Base-by-base conservation (phyloP, 1,140 invertebrate species). In the Panagrolaimus sp. region DNA sequence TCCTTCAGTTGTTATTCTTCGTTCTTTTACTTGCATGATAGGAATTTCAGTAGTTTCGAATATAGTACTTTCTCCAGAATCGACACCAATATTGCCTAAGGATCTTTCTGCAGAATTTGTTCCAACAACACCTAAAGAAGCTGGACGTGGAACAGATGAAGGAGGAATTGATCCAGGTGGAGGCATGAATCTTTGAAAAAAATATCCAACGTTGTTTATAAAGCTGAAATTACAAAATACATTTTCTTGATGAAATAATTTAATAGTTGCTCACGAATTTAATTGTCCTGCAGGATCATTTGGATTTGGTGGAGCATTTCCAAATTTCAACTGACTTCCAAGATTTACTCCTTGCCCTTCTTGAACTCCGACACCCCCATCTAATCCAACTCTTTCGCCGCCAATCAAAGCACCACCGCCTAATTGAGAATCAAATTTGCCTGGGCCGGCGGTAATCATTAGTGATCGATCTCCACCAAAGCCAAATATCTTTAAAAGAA, bases 161-260 rank as follows among this genome's bases (percentile, higher is more conserved):
- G 32, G 32, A 38, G 32, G 32, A 7, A 7, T 2, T 4, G 7
- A 7, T 38, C 52, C 52, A 2, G 21, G 52, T 0, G 52, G 52
- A 24, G 52, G 52, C 4, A 12, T 10, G 52, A 58, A 58, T 12
- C 52, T 12, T 58, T 58, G 52, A n/a, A 58, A 58, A 28, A 58
- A 58, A 28, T 58, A 58, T n/a, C 52, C 52, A 1, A 58, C 17
- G 21, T 58, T 58, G 17, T 58, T 58, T 12, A 58, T 58, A 28
- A 58, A 58, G 1, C 21, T 58, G n/a, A n/a, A n/a, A n/a, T n/a
- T n/a, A n/a, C n/a, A n/a, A n/a, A n/a, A n/a, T n/a, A n/a, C n/a
- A n/a, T n/a, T n/a, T n/a, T n/a, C n/a, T n/a, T n/a, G n/a, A n/a
- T n/a, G n/a, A n/a, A n/a, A n/a, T n/a, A n/a, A n/a, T n/a, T n/a